phyloP scores from a whole-genome alignment of 1,140 invertebrate species.

The Papilio polyxenes region DNA sequence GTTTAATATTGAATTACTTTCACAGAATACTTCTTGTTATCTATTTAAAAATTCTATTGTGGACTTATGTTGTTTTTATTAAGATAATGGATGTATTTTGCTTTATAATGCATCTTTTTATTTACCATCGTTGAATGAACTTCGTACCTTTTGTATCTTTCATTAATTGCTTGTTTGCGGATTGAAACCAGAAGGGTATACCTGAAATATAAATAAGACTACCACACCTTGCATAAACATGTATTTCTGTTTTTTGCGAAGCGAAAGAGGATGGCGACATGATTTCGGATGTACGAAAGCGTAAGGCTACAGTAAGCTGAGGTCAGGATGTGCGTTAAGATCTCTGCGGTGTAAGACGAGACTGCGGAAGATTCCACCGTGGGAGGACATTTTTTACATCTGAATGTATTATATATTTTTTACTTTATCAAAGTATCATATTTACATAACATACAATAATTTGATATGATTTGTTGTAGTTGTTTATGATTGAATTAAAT shows the following conservation, averaged over 20 bases:
- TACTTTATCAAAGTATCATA: no score
- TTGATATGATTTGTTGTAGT: no score
- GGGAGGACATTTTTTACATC: slow-evolving; percentile 15
- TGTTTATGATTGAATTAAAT: no score
- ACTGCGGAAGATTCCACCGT: slow-evolving; percentile 41
- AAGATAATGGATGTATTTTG: background rate
- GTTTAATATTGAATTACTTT: slow-evolving; percentile 26
- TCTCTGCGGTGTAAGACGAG: slow-evolving; percentile 38
- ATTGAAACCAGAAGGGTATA: no score
- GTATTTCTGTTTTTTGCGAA: background rate
- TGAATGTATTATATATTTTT: no score
- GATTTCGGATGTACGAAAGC: no score
- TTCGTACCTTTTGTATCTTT: background rate
- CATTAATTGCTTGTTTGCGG: background rate
- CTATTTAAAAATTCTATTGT: background rate
- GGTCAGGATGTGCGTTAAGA: slow-evolving; percentile 35
- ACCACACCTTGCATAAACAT: background rate
- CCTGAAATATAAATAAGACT: no score
- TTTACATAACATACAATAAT: no score
- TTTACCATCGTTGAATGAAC: background rate
- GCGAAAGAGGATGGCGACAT: no score
- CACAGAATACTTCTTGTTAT: background rate
- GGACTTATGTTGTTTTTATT: background rate
- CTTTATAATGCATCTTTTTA: background rate
- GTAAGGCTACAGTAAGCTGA: background rate